Percentiles rank a stretch among this genome's conserved stretches.
Conservation (phyloP, 2,797 vertebrate genomes). For the Gallinago solitaria region DNA sequence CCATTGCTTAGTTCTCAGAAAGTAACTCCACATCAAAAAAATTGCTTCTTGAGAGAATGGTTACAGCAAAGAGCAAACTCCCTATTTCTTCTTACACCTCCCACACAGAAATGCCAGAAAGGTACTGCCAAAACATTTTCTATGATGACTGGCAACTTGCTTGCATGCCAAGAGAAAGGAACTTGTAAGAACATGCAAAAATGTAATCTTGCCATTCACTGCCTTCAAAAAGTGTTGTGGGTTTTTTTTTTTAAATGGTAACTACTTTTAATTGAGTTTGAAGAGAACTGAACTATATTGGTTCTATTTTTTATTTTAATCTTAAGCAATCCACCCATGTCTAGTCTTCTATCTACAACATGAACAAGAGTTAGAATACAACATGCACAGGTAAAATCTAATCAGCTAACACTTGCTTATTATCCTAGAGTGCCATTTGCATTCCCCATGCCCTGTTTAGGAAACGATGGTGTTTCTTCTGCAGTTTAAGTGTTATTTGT, state of each 20-base stretch:
- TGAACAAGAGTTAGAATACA: neutral
- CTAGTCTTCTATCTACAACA: neutral
- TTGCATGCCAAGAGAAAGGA: constrained; percentile 34
- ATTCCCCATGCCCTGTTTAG: neutral
- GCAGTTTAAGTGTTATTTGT: neutral
- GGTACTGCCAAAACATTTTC: constrained; percentile 54
- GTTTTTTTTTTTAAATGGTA: neutral
- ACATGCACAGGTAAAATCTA: neutral
- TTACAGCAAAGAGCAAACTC: neutral
- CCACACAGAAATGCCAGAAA: constrained; percentile 51
- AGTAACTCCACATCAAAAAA: constrained; percentile 3
- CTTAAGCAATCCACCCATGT: neutral
- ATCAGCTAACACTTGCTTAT: neutral
- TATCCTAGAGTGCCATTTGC: neutral
- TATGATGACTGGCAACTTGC: constrained; percentile 30
- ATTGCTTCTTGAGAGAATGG: neutral
- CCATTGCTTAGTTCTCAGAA: neutral
- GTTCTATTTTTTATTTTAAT: neutral
- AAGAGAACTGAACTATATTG: neutral
- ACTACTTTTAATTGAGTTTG: neutral
- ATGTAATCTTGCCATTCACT: constrained; percentile 18
- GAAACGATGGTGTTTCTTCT: neutral
- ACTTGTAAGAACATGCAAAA: constrained; percentile 41
- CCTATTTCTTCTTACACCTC: constrained; percentile 47
- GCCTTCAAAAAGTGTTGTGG: neutral